phyloP scores from a whole-genome alignment of 2,113 vertebrate species.

The Phylloscopus trochilus region DNA sequence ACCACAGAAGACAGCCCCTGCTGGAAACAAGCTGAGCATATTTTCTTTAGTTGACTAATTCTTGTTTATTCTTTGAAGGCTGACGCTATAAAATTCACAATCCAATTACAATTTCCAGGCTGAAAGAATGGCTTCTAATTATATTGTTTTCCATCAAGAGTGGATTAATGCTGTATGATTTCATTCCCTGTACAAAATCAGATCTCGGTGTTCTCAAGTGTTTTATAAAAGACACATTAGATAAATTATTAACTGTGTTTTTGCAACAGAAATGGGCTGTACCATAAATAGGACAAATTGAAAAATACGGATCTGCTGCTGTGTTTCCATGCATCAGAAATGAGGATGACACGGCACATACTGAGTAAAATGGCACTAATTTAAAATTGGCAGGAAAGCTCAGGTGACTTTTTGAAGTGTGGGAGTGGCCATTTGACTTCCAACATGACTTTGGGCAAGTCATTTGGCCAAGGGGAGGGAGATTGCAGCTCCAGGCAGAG shows the following conservation, averaged over 20 bases:
- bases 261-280: neutral
- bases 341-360: accelerated
- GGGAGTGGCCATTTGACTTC: neutral
- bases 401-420: neutral
- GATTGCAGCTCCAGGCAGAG: neutral
- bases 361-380: neutral
- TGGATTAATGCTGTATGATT: conserved; percentile 26
- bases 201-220: neutral
- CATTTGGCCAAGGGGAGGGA: neutral
- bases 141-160: conserved; percentile 17
- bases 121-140: conserved; percentile 51
- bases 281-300: conserved; percentile 24
- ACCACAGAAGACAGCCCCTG: neutral
- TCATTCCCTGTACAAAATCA: neutral
- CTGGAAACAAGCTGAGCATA: neutral
- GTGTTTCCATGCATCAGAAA: neutral
- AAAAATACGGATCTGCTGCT: neutral
- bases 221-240: conserved; percentile 43
- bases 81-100: conserved; percentile 48
- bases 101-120: conserved; percentile 43
- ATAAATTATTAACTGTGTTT: conserved; percentile 29
- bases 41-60: conserved; percentile 39
- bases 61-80: conserved; percentile 50
- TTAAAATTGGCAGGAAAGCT: neutral
- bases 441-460: neutral